Conservation (phyloP, 2,888 invertebrate species). For the Perizoma affinitatum region DNA sequence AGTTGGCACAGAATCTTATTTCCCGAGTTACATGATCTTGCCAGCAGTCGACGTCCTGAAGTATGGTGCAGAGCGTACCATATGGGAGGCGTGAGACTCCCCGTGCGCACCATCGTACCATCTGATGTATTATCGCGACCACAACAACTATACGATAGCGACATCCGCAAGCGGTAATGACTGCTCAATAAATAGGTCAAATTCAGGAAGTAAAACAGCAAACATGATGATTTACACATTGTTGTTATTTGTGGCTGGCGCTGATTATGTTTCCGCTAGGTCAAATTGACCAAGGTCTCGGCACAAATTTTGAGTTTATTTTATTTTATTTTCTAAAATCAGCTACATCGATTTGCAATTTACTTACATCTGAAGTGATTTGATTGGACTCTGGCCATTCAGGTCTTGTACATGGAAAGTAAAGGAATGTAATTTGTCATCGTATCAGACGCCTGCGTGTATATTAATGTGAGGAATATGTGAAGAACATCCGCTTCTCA, state of each 20-base stretch:
- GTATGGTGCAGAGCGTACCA: slow-evolving; percentile 48
- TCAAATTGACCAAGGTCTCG: neutral
- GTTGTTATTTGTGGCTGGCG: slow-evolving; percentile 22
- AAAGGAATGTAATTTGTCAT: slow-evolving; percentile 27
- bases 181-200: slow-evolving; percentile 62
- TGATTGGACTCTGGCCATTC: too few species aligned
- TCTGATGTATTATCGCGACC: slow-evolving; percentile 67
- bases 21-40: slow-evolving; percentile 12
- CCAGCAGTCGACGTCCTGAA: slow-evolving; percentile 37
- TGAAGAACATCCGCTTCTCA: slow-evolving; percentile 29
- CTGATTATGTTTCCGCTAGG: slow-evolving; percentile 2
- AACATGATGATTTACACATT: slow-evolving; percentile 48
- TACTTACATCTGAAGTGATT: too few species aligned
- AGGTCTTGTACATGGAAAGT: too few species aligned
- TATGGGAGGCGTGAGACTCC: slow-evolving; percentile 61
- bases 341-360: too few species aligned
- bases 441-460: slow-evolving; percentile 14
- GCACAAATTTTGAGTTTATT: neutral
- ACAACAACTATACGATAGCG: slow-evolving; percentile 59
- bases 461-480: slow-evolving; percentile 27
- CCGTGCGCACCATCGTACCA: slow-evolving; percentile 46
- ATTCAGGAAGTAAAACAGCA: slow-evolving; percentile 78
- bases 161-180: slow-evolving; percentile 67
- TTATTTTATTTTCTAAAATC: too few species aligned
- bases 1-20: slow-evolving; percentile 13